Conservation (phyloP, 2,888 invertebrate genomes). For the Chrysomela aeneicollis region DNA sequence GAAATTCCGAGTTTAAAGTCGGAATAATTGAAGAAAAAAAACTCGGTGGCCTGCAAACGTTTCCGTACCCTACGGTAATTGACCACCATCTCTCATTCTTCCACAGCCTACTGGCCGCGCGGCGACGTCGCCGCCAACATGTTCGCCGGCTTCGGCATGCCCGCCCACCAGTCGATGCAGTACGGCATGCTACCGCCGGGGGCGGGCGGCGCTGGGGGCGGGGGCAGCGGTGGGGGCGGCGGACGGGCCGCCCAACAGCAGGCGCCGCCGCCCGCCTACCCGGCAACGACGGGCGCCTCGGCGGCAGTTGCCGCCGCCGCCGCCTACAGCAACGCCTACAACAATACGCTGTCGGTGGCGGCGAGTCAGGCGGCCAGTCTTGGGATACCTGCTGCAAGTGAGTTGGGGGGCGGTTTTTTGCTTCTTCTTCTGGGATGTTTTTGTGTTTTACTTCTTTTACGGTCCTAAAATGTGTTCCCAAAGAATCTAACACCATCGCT, state of each 20-base stretch:
- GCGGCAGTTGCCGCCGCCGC: slow-evolving; percentile 58
- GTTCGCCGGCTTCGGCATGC: slow-evolving; percentile 60
- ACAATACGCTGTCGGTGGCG: slow-evolving; percentile 81
- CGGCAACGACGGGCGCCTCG: slow-evolving; percentile 55
- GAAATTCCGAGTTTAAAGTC: too few species aligned
- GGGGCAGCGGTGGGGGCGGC: slow-evolving; percentile 54
- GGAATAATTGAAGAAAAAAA: too few species aligned
- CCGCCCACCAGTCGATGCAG: slow-evolving; percentile 57
- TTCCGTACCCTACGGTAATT: too few species aligned
- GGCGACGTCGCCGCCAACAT: slow-evolving; percentile 64
- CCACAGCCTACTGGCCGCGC: slow-evolving; percentile 83
- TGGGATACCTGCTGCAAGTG: slow-evolving; percentile 78
- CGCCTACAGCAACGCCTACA: slow-evolving; percentile 62
- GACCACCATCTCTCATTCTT: not conserved
- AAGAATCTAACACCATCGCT: too few species aligned
- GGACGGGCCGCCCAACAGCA: slow-evolving; percentile 44
- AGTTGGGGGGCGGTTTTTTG: slow-evolving; percentile 48
- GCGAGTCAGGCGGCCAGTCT: slow-evolving; percentile 87
- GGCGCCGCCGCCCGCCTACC: slow-evolving; percentile 51
- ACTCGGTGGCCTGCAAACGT: too few species aligned
- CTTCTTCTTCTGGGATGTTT: not conserved
- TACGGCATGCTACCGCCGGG: slow-evolving; percentile 59
- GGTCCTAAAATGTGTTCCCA: too few species aligned
- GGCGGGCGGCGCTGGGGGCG: slow-evolving; percentile 42
- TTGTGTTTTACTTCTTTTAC: too few species aligned